Conservation (phyloP, 2,888 invertebrate species). For the Cerceris rybyensis region DNA sequence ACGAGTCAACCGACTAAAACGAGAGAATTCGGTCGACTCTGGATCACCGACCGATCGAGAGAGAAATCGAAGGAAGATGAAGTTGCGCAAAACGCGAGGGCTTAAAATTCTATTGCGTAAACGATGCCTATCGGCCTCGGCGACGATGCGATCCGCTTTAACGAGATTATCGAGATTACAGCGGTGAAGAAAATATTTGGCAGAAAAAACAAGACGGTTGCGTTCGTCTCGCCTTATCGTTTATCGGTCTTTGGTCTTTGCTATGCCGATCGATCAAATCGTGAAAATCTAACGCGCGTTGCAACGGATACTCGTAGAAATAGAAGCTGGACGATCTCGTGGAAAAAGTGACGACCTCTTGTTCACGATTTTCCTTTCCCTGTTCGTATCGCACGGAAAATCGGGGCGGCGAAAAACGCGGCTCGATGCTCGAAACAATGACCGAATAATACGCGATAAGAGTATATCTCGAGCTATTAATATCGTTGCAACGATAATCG, state of each 20-base stretch:
- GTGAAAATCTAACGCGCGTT: no score
- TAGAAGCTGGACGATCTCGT: no score
- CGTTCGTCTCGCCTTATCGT: slow-evolving; percentile 20
- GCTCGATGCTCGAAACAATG: slow-evolving; percentile 20
- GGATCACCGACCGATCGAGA: background rate
- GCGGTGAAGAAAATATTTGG: background rate
- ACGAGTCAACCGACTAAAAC: no score
- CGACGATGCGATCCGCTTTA: background rate
- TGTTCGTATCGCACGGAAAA: slow-evolving; percentile 5
- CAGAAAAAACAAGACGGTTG: background rate
- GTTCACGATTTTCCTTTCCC: background rate
- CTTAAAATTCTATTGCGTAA: no score
- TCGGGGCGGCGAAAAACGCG: no score
- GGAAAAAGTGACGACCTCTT: background rate
- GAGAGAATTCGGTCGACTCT: background rate
- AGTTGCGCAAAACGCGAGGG: no score
- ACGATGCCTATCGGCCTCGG: no score
- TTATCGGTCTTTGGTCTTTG: slow-evolving; percentile 15
- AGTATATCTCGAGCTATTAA: slow-evolving; percentile 53
- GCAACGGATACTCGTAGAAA: no score
- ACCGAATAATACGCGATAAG: slow-evolving; percentile 24
- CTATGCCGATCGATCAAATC: background rate
- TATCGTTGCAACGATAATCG: slow-evolving; percentile 34
- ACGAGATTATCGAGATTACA: slow-evolving; percentile 7
- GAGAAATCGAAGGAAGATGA: background rate